phyloP scores from a whole-genome alignment of 1,140 invertebrate species.

The Drosophila pseudoobscura region DNA sequence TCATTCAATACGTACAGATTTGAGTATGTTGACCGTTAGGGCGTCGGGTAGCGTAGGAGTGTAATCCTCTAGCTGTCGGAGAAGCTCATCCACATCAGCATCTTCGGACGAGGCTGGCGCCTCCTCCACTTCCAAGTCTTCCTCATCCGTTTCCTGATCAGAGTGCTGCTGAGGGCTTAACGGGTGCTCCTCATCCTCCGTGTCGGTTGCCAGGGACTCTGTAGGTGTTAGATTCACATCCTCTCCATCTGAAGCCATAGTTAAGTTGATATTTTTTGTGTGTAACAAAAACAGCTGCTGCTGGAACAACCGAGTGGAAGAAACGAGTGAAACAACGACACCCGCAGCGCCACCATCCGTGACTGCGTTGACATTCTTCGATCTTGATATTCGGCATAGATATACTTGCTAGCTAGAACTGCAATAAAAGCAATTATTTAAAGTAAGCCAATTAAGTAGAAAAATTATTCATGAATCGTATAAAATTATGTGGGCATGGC shows the following conservation, averaged over 20 bases:
- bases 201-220: constrained; percentile 54
- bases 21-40: constrained; percentile 93
- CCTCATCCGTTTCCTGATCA: constrained; percentile 49
- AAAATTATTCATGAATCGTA: too few species aligned
- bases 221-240: constrained; percentile 48
- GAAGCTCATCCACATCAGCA: constrained; percentile 71
- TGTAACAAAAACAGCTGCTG: too few species aligned
- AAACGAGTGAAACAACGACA: too few species aligned
- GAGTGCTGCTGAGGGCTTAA: background rate
- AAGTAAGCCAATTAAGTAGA: too few species aligned
- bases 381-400: too few species aligned
- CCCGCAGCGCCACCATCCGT: too few species aligned
- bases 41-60: constrained; percentile 83
- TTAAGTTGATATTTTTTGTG: background rate
- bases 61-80: constrained; percentile 94
- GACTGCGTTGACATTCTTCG: too few species aligned
- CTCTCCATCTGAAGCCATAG: constrained; percentile 63
- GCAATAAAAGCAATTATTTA: too few species aligned
- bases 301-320: too few species aligned
- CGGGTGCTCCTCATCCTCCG: constrained; percentile 46
- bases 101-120: constrained; percentile 48
- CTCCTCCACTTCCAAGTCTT: constrained; percentile 57
- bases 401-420: too few species aligned
- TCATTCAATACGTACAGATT: constrained; percentile 66
- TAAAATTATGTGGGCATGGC: too few species aligned